phyloP scores from a whole-genome alignment of 2,888 invertebrate genomes.

The Luperina nickerlii region DNA sequence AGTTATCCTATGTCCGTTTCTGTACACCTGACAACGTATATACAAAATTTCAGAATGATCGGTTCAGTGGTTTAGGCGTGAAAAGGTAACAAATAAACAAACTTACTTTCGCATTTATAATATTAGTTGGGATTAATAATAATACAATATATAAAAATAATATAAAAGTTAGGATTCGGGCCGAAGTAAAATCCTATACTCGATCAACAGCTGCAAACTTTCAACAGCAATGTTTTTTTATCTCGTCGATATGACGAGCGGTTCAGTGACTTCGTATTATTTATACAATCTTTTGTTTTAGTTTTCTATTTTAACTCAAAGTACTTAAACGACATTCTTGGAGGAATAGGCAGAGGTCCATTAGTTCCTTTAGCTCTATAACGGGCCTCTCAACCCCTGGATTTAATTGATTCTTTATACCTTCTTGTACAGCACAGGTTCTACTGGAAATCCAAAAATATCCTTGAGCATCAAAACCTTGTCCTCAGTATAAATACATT shows the following conservation, averaged over 20 bases:
- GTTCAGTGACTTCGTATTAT: constrained; percentile 39
- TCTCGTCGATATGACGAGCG: constrained; percentile 11
- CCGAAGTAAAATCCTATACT: constrained; percentile 29
- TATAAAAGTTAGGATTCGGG: background rate
- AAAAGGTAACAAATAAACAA: too few species aligned
- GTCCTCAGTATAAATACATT: background rate
- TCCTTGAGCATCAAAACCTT: background rate
- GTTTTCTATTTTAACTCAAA: background rate
- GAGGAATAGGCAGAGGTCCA: background rate
- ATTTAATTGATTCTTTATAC: background rate
- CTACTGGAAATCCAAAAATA: background rate
- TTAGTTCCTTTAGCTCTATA: background rate
- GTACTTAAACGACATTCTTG: background rate
- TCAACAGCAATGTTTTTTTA: constrained; percentile 44
- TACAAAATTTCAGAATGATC: too few species aligned
- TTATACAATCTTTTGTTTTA: background rate
- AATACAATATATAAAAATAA: too few species aligned
- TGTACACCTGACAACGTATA: too few species aligned
- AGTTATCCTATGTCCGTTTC: too few species aligned
- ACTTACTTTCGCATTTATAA: too few species aligned
- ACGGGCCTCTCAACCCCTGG: background rate
- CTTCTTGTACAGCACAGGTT: too few species aligned
- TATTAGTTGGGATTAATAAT: too few species aligned
- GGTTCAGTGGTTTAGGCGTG: too few species aligned
- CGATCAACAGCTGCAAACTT: constrained; percentile 46